A percentile compares a stretch with the other conserved stretches of the same genome.
Conservation (phyloP, 2,888 invertebrate genomes). For the Malacosoma neustria region DNA sequence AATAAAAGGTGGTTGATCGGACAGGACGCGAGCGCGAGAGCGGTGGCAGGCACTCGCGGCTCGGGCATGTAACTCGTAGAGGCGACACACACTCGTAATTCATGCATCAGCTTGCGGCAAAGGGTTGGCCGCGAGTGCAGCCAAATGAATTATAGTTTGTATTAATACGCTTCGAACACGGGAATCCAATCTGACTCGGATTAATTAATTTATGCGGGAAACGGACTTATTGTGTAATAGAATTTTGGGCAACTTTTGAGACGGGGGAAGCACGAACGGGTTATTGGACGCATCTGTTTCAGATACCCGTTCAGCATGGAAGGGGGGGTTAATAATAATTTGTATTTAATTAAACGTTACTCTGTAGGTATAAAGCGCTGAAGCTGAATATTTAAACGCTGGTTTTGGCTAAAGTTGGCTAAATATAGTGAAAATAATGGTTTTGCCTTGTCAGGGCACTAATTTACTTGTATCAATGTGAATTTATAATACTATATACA, state of each 20-base stretch:
- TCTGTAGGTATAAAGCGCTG: neutral
- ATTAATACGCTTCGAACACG: constrained; percentile 58
- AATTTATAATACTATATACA: no score
- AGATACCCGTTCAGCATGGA: neutral
- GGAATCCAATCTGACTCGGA: constrained; percentile 49
- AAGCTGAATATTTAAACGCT: neutral
- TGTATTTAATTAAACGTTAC: neutral
- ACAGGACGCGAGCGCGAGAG: constrained; percentile 40
- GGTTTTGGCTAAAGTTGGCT: neutral
- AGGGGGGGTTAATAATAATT: neutral
- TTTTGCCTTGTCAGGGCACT: no score
- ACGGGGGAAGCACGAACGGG: neutral
- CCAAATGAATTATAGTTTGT: constrained; percentile 63
- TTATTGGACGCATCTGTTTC: neutral
- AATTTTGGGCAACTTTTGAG: constrained; percentile 1
- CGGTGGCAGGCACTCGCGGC: constrained; percentile 14
- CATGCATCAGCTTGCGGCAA: constrained; percentile 68
- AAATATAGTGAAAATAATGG: neutral
- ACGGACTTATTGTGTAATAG: constrained; percentile 20
- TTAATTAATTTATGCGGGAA: constrained; percentile 50
- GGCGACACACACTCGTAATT: constrained; percentile 33
- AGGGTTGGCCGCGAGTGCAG: constrained; percentile 57
- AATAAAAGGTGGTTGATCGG: constrained; percentile 65
- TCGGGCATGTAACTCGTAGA: no score
- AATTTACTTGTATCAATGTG: no score